Evolutionary conservation across 2,888 invertebrate species (phyloP), one percentile per base, ranked within the genome.

Genomic region (Melinaea marsaeus): DNA sequence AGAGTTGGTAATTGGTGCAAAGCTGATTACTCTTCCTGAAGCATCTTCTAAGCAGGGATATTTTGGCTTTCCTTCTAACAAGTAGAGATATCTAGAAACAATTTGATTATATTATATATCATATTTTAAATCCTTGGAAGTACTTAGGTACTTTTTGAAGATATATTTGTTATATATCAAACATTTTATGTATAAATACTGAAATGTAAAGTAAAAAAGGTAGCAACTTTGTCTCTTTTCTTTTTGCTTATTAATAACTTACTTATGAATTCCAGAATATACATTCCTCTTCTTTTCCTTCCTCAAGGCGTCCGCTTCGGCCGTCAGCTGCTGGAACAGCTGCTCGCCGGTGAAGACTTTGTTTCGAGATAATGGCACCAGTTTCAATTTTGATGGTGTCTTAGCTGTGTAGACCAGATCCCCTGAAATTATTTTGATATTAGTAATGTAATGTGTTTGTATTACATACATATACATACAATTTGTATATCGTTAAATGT

Each of bases 1-100:
- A 63, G 95, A 94, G 84, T 97, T 97, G 32, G 96, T 96, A 72
- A 97, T 95, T 0, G 97, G 97, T 11, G 97, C 96, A 78, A 97
- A 95, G 51, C 96, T 96, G 74, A 97, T 94, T 2, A 96, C 95
- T 66, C 90, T 92, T 2, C 92, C 92, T 11, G 89, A 87, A 4
- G 91, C 85, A 77, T 95, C 95, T 69, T 93, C 74, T 51, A 97
- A 79, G 75, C 95, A 96, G 0, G 96, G 95, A 80, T 94, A 96
- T 48, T 92, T 80, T 0, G 93, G 86, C 78, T 95, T 94, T 48
- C 95, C 95, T 80, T 95, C 95, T 67, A 97, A 82, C 33, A 97
- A 81, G 77, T 96, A 94, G 66, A 97, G 83, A 83, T 95, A 97
- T 71, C 91, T 91, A 77, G 0, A 76, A 79, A 13, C 5, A 57